A percentile compares a stretch with the other conserved stretches of the same genome.
These are phyloP conservation scores for Gymnothorax javanicus DNA, from an alignment of 2,797 vertebrate genomes.

Conservation along the genomic window DNA sequence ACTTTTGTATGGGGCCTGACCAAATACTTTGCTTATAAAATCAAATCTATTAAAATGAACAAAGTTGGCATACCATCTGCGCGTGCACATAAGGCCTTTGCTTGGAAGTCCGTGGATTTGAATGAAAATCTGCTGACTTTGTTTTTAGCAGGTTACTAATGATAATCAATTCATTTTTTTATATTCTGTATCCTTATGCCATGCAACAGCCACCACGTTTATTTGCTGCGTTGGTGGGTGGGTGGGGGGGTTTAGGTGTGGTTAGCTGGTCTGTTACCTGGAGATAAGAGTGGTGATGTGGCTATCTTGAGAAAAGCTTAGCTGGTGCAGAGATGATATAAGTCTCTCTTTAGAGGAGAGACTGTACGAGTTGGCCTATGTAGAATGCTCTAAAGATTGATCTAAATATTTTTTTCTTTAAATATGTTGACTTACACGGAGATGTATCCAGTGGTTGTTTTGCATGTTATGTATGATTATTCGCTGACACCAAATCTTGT, in stretches of 20 bases:
- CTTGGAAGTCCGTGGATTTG: not conserved
- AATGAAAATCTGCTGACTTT: not conserved
- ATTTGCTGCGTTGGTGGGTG: too few relatives aligned
- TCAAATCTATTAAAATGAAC: too few relatives aligned
- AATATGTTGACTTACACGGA: too few relatives aligned
- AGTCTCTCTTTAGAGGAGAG: not conserved
- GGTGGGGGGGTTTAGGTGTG: constrained; percentile 13
- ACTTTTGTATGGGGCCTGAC: too few relatives aligned
- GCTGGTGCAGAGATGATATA: not conserved
- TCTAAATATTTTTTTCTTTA: too few relatives aligned
- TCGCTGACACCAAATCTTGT: too few relatives aligned
- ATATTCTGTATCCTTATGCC: not conserved
- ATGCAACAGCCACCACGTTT: not conserved
- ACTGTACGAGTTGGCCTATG: not conserved
- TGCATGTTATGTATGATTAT: too few relatives aligned
- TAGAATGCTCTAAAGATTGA: too few relatives aligned
- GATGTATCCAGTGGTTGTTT: too few relatives aligned
- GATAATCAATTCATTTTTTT: not conserved
- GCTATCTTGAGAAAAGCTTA: not conserved
- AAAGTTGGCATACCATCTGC: too few relatives aligned
- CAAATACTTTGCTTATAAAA: too few relatives aligned
- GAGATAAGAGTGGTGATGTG: not conserved
- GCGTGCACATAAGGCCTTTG: not conserved
- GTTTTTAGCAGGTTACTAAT: not conserved
- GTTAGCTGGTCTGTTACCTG: constrained; percentile 12